Evolutionary conservation across 2,113 vertebrate species (phyloP).

Genomic region (Kryptolebias marmoratus): DNA sequence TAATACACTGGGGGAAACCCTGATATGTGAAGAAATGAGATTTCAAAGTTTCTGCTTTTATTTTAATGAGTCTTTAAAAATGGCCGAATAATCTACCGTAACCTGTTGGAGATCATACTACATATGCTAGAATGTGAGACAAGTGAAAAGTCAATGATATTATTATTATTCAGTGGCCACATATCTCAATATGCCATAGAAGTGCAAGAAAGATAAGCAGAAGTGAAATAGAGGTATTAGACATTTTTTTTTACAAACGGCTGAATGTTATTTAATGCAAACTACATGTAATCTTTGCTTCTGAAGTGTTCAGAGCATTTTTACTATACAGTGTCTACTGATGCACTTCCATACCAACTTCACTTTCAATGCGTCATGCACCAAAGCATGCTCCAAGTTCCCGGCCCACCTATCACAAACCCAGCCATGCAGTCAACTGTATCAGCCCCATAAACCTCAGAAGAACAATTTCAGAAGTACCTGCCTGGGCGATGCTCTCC

Average conservation of each 20-base stretch:
- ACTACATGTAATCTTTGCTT: not conserved
- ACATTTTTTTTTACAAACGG: not conserved
- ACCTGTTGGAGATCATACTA: too few relatives aligned
- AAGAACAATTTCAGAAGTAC: conserved; percentile 40
- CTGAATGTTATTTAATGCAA: not conserved
- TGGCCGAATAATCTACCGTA: too few relatives aligned
- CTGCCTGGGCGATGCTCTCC: conserved; percentile 22
- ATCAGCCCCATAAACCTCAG: conserved; percentile 40
- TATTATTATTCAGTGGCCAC: too few relatives aligned
- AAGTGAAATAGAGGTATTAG: too few relatives aligned
- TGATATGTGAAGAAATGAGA: too few relatives aligned
- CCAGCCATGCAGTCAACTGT: conserved; percentile 50
- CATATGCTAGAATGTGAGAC: too few relatives aligned
- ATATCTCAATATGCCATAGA: too few relatives aligned
- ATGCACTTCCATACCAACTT: conserved; percentile 17
- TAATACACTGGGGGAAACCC: too few relatives aligned
- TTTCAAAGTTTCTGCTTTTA: too few relatives aligned
- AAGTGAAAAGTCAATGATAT: too few relatives aligned
- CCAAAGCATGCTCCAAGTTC: conserved; percentile 44
- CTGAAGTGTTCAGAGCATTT: not conserved
- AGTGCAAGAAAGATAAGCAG: too few relatives aligned
- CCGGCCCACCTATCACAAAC: conserved; percentile 22
- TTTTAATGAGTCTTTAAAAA: too few relatives aligned
- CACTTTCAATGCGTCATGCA: conserved; percentile 23
- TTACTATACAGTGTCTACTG: not conserved